These are phyloP conservation scores for Verasper variegatus DNA, from an alignment of 2,113 vertebrate species.

Conservation along the genomic window DNA sequence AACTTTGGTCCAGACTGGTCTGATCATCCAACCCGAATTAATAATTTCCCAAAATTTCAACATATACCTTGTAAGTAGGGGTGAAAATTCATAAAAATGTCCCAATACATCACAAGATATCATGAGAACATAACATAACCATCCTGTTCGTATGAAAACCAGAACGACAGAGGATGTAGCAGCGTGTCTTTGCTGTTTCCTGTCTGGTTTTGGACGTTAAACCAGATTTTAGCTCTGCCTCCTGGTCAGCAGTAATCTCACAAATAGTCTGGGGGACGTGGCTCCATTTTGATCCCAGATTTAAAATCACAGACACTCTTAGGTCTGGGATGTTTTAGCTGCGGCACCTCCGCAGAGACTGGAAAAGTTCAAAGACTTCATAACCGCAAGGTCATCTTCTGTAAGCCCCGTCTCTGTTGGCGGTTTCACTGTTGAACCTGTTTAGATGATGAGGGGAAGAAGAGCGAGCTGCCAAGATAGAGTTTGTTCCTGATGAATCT, in stretches of 20 bases:
- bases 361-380: constrained; percentile 61
- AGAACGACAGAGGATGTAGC: neutral
- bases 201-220: constrained; percentile 34
- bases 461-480: neutral
- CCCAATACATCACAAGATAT: neutral
- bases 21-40: too few species aligned
- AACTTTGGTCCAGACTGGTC: neutral
- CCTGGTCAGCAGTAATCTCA: constrained; percentile 14
- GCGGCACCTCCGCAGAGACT: constrained; percentile 35
- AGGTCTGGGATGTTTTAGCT: constrained; percentile 53
- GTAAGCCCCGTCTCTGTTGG: constrained; percentile 19
- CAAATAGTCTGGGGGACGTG: constrained; percentile 20
- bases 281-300: constrained; percentile 43
- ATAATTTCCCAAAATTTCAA: neutral
- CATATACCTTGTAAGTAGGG: neutral
- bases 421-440: constrained; percentile 41
- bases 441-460: constrained; percentile 26
- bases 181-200: neutral
- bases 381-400: constrained; percentile 46
- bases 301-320: constrained; percentile 33
- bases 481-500: constrained; percentile 8
- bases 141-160: neutral
- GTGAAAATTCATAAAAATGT: neutral
- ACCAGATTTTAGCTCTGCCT: constrained; percentile 18
- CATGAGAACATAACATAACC: neutral